These are phyloP conservation scores for Archips crataeganus DNA, from an alignment of 2,888 invertebrate species.

Conservation along the genomic window DNA sequence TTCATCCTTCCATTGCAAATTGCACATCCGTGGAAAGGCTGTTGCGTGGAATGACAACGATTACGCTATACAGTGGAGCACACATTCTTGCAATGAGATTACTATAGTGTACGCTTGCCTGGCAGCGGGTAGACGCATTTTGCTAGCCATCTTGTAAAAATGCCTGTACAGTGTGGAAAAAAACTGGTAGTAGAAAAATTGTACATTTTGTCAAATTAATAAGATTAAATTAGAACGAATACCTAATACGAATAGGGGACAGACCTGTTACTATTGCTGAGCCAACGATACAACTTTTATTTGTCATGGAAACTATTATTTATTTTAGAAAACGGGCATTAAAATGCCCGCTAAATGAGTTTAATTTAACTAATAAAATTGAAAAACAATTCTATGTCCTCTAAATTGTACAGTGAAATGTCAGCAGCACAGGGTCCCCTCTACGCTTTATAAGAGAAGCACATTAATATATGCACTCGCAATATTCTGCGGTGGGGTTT, in stretches of 20 bases:
- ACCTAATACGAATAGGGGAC: too few relatives aligned
- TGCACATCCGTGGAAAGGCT: slow-evolving; percentile 51
- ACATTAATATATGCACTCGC: slow-evolving; percentile 49
- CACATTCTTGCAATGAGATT: slow-evolving; percentile 36
- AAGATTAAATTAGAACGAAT: too few relatives aligned
- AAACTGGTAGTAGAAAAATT: not conserved
- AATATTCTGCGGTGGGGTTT: slow-evolving; percentile 45
- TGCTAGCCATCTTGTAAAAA: not conserved
- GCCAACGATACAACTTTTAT: too few relatives aligned
- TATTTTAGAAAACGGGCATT: not conserved
- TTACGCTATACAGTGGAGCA: slow-evolving; percentile 44
- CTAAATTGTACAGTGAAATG: slow-evolving; percentile 23
- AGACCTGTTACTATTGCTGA: too few relatives aligned
- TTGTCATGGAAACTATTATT: too few relatives aligned
- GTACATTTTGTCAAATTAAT: not conserved
- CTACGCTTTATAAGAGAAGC: slow-evolving; percentile 42
- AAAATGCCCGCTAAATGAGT: not conserved
- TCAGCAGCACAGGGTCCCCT: slow-evolving; percentile 39
- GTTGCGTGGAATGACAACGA: slow-evolving; percentile 50
- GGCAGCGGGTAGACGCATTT: not conserved
- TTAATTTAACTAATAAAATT: not conserved
- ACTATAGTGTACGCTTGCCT: slow-evolving; percentile 26
- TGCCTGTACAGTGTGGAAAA: not conserved
- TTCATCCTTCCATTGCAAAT: slow-evolving; percentile 59
- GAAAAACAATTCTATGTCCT: not conserved